Conservation (phyloP, 2,797 vertebrate species). For the Cephalopachus bancanus region DNA sequence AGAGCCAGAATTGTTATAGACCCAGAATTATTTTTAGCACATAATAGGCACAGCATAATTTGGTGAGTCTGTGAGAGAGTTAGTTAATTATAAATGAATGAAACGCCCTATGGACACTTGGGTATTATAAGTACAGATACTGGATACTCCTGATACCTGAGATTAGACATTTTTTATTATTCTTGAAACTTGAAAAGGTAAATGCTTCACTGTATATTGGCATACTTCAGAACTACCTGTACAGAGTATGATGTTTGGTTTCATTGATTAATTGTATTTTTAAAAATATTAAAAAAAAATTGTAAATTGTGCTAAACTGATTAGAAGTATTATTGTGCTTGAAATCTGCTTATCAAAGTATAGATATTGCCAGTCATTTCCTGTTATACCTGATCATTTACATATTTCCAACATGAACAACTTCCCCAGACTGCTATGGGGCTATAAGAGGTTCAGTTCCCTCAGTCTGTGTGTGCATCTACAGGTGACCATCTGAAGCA, state of each 20-base stretch:
- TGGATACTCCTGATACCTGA: constrained; percentile 19
- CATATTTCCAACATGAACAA: background rate
- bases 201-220: background rate
- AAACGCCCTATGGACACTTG: background rate
- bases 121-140: background rate
- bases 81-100: constrained; percentile 7
- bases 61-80: background rate
- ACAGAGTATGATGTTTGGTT: background rate
- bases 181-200: constrained; percentile 56
- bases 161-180: constrained; percentile 38
- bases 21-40: background rate
- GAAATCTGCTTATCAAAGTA: background rate
- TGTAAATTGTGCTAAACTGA: constrained; percentile 45
- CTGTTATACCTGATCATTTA: constrained; percentile 2
- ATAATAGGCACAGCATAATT: background rate
- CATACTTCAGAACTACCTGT: constrained; percentile 1
- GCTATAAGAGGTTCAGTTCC: background rate
- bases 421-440: constrained; percentile 37
- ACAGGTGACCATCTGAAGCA: background rate
- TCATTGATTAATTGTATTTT: constrained; percentile 9
- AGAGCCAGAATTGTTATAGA: background rate
- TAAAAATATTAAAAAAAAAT: background rate
- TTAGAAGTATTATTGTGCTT: constrained; percentile 67
- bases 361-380: background rate
- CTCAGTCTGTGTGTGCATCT: background rate